A percentile compares a stretch with the other conserved stretches of the same genome.
These are phyloP conservation scores for Philonicus albiceps DNA, from an alignment of 2,888 invertebrate genomes.

Conservation along the genomic window DNA sequence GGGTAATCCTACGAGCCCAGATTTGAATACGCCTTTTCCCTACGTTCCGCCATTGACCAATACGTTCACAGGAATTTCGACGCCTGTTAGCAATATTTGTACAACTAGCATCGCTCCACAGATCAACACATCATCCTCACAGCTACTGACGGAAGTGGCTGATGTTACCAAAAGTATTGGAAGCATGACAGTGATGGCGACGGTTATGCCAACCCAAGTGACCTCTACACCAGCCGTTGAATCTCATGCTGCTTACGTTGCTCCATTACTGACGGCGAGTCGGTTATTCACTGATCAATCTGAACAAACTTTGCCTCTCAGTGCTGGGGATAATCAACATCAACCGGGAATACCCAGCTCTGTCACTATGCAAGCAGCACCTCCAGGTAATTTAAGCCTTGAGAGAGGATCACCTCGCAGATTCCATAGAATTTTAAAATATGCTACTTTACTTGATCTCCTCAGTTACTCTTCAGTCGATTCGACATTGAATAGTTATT, in stretches of 20 bases:
- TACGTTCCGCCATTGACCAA: constrained; percentile 63
- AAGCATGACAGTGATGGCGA: background rate
- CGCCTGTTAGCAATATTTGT: background rate
- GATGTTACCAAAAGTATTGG: background rate
- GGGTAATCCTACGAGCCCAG: constrained; percentile 28
- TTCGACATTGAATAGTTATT: too few relatives aligned
- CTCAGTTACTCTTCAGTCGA: too few relatives aligned
- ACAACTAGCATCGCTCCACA: constrained; percentile 15
- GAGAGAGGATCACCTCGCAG: background rate
- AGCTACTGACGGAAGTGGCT: background rate
- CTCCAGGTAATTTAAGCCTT: background rate
- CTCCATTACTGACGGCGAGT: constrained; percentile 1
- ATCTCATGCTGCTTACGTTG: constrained; percentile 26
- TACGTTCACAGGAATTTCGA: constrained; percentile 53
- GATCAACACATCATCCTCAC: constrained; percentile 3
- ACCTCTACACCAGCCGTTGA: constrained; percentile 4
- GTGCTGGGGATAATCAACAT: background rate
- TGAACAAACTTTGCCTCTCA: background rate
- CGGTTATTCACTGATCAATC: constrained; percentile 22
- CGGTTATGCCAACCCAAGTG: background rate
- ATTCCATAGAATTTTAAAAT: background rate
- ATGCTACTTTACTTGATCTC: too few relatives aligned
- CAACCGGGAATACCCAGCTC: background rate
- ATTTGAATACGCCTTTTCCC: constrained; percentile 57
- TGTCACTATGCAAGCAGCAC: background rate